These are phyloP conservation scores for Pocillopora verrucosa DNA, from an alignment of 64 coral and sea anemone species.

Conservation along the genomic window DNA sequence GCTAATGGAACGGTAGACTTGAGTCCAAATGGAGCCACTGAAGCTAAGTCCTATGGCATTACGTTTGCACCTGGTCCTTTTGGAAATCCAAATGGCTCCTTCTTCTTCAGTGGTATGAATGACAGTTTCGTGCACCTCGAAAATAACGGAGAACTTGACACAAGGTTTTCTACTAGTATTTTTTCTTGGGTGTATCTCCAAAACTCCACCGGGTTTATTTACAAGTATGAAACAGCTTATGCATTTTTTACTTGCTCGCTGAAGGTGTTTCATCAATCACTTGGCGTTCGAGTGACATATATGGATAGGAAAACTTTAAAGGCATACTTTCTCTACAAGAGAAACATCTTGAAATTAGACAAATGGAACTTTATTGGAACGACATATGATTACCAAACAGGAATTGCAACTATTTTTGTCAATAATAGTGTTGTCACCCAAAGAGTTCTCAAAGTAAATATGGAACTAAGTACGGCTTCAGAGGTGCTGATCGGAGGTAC, in stretches of 20 bases:
- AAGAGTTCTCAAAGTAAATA: background rate
- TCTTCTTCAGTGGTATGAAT: conserved; percentile 1
- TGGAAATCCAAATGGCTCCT: conserved; percentile 8
- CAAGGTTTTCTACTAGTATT: background rate
- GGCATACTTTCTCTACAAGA: background rate
- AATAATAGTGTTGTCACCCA: background rate
- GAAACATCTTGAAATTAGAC: background rate
- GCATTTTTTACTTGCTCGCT: background rate
- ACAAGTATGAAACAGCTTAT: background rate
- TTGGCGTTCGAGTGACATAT: background rate
- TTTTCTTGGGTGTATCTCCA: conserved; percentile 5
- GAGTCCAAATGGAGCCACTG: background rate
- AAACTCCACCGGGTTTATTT: conserved; percentile 1
- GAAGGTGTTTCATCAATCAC: background rate
- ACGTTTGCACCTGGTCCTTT: background rate
- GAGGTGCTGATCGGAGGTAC: background rate
- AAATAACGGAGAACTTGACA: conserved; percentile 14
- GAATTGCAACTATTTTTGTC: conserved; percentile 10
- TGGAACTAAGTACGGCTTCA: background rate
- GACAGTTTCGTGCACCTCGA: conserved; percentile 3
- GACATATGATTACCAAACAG: conserved; percentile 24
- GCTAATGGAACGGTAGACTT: background rate
- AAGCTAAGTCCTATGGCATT: background rate
- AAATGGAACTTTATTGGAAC: conserved; percentile 40
- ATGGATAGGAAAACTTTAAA: background rate